Conservation (phyloP, 2,888 invertebrate species). For the Copidosoma aretas region DNA sequence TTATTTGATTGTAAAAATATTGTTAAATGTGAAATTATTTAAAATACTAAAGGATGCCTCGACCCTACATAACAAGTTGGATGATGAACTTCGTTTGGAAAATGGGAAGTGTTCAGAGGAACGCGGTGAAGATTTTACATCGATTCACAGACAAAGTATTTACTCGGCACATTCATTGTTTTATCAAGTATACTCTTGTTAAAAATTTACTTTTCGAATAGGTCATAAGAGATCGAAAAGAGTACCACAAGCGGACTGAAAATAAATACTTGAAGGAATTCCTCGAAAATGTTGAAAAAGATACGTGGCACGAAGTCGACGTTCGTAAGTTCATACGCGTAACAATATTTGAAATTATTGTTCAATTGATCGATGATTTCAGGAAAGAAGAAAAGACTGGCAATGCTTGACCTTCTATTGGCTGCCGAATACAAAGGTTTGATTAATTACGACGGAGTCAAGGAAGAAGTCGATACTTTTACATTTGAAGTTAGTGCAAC, state of each 20-base stretch:
- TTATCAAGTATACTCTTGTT: background rate
- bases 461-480: constrained; percentile 58
- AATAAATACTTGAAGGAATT: constrained; percentile 33
- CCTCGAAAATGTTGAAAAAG: constrained; percentile 11
- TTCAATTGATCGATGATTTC: background rate
- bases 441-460: constrained; percentile 52
- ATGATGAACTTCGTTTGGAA: constrained; percentile 39
- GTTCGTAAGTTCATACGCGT: background rate
- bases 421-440: constrained; percentile 46
- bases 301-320: background rate
- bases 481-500: constrained; percentile 44
- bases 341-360: constrained; percentile 1
- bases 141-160: constrained; percentile 65
- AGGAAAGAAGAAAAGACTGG: constrained; percentile 45
- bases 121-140: constrained; percentile 64
- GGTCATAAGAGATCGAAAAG: constrained; percentile 40
- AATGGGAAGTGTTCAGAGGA: constrained; percentile 58
- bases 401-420: constrained; percentile 56
- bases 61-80: constrained; percentile 36
- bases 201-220: constrained; percentile 6
- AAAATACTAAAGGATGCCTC: constrained; percentile 43
- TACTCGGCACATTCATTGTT: background rate
- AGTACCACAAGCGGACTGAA: constrained; percentile 35
- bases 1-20: constrained; percentile 26
- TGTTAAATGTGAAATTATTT: background rate